phyloP scores from a whole-genome alignment of 2,888 invertebrate genomes.

The Mythimna ferrago region DNA sequence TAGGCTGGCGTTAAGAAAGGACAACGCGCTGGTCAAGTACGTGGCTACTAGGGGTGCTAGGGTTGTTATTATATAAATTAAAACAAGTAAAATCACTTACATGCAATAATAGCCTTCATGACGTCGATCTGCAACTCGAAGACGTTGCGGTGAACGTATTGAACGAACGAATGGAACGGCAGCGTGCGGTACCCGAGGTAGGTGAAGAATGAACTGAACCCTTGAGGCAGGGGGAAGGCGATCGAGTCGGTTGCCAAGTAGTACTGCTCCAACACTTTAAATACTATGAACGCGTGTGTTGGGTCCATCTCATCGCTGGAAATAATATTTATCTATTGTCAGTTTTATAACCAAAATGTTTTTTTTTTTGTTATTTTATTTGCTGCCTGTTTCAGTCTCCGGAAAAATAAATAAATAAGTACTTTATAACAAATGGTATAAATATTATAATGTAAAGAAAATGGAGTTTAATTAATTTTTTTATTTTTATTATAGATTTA shows the following conservation, averaged over 20 bases:
- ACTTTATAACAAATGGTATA: too few relatives aligned
- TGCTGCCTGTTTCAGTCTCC: background rate
- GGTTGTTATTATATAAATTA: background rate
- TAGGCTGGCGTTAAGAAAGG: too few relatives aligned
- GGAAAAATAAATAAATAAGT: too few relatives aligned
- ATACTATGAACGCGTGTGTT: constrained; percentile 93
- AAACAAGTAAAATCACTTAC: constrained; percentile 81
- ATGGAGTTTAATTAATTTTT: background rate
- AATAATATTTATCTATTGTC: constrained; percentile 29
- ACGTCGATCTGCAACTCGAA: constrained; percentile 97
- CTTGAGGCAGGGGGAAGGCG: constrained; percentile 95
- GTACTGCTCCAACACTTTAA: constrained; percentile 95
- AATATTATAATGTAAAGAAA: background rate
- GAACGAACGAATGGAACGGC: constrained; percentile 94
- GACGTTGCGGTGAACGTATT: constrained; percentile 95
- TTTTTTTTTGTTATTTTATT: background rate
- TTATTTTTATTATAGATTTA: background rate
- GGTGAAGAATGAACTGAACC: constrained; percentile 97
- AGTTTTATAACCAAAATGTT: background rate
- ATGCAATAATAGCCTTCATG: constrained; percentile 95
- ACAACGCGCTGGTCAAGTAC: too few relatives aligned
- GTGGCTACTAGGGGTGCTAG: too few relatives aligned
- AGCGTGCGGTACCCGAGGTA: constrained; percentile 95
- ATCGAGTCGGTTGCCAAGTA: constrained; percentile 94
- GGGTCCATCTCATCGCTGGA: constrained; percentile 94